phyloP scores from a whole-genome alignment of 2,797 vertebrate species.

The Graptemys geographica region DNA sequence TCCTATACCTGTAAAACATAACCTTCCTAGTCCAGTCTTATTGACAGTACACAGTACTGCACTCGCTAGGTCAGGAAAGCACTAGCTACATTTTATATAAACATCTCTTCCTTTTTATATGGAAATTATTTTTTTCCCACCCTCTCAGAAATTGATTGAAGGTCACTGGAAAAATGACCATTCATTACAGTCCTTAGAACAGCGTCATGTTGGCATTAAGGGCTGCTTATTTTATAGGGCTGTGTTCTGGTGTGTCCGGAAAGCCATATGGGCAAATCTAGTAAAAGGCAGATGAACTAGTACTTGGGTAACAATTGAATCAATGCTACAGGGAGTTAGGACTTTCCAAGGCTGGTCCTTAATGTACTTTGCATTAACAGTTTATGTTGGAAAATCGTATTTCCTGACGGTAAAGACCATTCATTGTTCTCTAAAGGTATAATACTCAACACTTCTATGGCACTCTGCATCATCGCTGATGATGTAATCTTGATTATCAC shows the following conservation, averaged over 20 bases:
- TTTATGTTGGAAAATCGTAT: background rate
- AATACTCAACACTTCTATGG: background rate
- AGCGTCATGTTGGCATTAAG: background rate
- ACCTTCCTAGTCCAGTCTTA: background rate
- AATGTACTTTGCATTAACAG: background rate
- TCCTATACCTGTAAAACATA: background rate
- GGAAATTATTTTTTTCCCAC: background rate
- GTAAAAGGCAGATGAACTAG: background rate
- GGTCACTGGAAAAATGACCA: background rate
- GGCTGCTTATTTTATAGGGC: background rate
- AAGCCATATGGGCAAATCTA: background rate
- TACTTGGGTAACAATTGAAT: background rate
- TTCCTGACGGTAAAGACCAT: background rate
- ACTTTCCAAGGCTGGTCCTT: slow-evolving; percentile 4
- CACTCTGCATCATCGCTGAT: background rate
- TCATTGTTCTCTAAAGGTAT: background rate
- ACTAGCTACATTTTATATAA: background rate
- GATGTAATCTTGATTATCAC: background rate
- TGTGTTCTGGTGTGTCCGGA: background rate
- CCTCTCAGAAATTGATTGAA: background rate
- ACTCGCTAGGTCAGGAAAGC: background rate
- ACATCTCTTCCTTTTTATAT: background rate
- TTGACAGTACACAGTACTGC: background rate
- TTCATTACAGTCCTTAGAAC: background rate
- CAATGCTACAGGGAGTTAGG: background rate